phyloP scores from a whole-genome alignment of 2,113 vertebrate genomes.

The Phrynosoma blainvillii region DNA sequence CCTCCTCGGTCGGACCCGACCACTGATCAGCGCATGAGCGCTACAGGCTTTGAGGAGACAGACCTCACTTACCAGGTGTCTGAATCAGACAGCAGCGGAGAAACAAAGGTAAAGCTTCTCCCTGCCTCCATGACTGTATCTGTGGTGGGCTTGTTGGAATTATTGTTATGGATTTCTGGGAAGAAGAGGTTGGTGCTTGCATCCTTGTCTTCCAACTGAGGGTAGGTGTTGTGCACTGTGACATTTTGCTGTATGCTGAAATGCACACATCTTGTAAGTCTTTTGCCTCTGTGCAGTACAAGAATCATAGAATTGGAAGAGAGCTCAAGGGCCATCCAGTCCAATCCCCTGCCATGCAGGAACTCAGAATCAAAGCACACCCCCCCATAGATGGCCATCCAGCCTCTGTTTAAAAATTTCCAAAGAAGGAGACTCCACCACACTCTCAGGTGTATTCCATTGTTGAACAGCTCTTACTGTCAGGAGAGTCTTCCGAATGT shows the following conservation, averaged over 20 bases:
- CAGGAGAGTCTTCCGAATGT: too few species aligned
- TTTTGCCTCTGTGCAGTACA: fast-evolving
- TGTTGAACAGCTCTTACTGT: too few species aligned
- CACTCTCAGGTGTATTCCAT: too few species aligned
- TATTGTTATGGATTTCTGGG: not conserved
- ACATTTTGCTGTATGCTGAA: fast-evolving
- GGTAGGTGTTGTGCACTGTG: not conserved
- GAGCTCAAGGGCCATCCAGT: too few species aligned
- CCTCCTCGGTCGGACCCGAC: conserved; percentile 95
- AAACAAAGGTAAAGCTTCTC: conserved; percentile 87
- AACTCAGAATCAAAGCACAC: too few species aligned
- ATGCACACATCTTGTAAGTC: not conserved
- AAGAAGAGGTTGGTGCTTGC: not conserved
- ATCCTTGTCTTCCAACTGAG: not conserved
- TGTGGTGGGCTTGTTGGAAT: not conserved
- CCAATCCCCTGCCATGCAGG: too few species aligned
- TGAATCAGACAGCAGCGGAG: conserved; percentile 96
- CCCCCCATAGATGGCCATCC: too few species aligned
- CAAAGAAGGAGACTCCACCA: too few species aligned
- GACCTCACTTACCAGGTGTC: conserved; percentile 99
- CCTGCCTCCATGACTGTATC: too few species aligned
- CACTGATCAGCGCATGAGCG: conserved; percentile 98
- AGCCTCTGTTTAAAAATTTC: too few species aligned
- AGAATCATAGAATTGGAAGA: not conserved
- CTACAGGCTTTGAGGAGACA: conserved; percentile 97